Conservation (phyloP, 2,113 vertebrate species). For the Lamprologus sp. region DNA sequence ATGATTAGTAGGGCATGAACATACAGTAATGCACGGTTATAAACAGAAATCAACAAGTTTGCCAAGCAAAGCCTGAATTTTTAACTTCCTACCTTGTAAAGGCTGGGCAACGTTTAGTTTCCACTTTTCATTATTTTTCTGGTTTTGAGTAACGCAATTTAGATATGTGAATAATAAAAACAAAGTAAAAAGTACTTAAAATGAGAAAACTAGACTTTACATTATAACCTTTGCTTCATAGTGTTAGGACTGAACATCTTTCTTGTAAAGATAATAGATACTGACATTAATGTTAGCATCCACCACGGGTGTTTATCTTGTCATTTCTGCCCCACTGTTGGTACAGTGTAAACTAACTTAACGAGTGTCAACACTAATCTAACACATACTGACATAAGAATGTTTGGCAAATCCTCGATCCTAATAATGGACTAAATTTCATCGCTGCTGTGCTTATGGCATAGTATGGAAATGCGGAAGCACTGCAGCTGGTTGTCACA, state of each 20-base stretch:
- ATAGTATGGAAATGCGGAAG: background rate
- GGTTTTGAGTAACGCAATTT: background rate
- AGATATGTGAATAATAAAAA: background rate
- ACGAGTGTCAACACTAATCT: background rate
- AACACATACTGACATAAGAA: background rate
- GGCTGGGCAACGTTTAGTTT: background rate
- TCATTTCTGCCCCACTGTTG: background rate
- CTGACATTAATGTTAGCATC: background rate
- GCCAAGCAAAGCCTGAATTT: background rate
- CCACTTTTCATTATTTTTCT: background rate
- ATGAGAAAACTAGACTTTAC: background rate
- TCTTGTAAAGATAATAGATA: background rate
- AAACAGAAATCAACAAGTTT: background rate
- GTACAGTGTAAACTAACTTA: background rate
- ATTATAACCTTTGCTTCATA: background rate
- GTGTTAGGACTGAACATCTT: background rate
- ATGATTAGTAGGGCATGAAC: background rate
- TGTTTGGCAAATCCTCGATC: background rate
- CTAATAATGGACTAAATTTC: background rate
- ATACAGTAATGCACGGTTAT: background rate
- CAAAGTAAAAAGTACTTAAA: background rate
- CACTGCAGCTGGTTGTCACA: constrained; percentile 2
- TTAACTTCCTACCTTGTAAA: background rate
- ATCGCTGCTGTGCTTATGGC: background rate
- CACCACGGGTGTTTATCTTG: background rate